phyloP scores from a whole-genome alignment of 2,113 vertebrate genomes.

The Epinephelus cyanopodus region DNA sequence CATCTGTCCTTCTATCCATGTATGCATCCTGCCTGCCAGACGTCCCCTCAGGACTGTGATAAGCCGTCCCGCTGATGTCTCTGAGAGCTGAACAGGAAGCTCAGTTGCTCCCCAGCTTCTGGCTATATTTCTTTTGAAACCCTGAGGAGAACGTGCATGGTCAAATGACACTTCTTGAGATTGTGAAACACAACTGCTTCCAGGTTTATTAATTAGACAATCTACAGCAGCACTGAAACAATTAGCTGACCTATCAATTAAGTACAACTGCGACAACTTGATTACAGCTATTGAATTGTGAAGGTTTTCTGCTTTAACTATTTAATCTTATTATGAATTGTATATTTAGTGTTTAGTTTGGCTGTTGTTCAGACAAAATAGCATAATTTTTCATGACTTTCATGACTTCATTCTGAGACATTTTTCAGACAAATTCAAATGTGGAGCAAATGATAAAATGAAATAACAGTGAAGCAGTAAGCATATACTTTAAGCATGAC shows the following conservation, averaged over 20 bases:
- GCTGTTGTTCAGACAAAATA: not conserved
- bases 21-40: conserved; percentile 57
- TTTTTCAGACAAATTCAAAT: not conserved
- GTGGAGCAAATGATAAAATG: not conserved
- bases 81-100: conserved; percentile 31
- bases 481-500: not conserved
- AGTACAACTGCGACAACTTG: not conserved
- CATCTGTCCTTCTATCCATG: conserved; percentile 54
- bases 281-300: not conserved
- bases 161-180: not conserved
- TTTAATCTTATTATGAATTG: not conserved
- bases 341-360: not conserved
- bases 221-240: not conserved
- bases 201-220: not conserved
- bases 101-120: not conserved
- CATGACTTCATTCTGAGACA: not conserved
- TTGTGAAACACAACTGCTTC: not conserved
- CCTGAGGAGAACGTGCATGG: not conserved
- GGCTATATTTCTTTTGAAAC: conserved; percentile 1
- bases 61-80: conserved; percentile 19
- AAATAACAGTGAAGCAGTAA: not conserved
- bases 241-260: not conserved
- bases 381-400: not conserved
- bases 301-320: not conserved
- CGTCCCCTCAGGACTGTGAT: conserved; percentile 42